phyloP scores from a whole-genome alignment of 1,140 invertebrate genomes.

The Antheraea mylitta region DNA sequence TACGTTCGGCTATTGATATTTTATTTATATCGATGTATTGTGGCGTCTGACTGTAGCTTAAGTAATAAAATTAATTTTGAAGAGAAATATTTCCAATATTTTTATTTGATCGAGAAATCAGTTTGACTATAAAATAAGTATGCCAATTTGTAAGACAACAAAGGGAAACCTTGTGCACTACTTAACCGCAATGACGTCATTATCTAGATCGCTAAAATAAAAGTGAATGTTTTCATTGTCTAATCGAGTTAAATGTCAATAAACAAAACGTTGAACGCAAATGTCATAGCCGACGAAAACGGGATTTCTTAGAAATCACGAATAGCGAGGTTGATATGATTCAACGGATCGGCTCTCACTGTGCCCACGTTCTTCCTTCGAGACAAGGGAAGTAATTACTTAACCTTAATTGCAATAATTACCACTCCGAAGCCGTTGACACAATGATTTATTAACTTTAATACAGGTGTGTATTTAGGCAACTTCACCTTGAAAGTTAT shows the following conservation, averaged over 20 bases:
- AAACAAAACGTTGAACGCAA: not conserved
- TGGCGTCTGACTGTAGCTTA: too few relatives aligned
- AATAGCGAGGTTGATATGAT: conserved; percentile 16
- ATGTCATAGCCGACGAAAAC: conserved; percentile 5
- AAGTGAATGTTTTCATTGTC: conserved; percentile 7
- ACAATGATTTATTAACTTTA: conserved; percentile 54
- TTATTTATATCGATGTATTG: too few relatives aligned
- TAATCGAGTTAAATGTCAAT: conserved; percentile 11
- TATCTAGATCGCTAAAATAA: conserved; percentile 7
- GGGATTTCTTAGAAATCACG: not conserved
- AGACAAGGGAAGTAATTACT: conserved; percentile 63
- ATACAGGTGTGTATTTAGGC: conserved; percentile 11
- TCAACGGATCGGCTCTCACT: conserved; percentile 25
- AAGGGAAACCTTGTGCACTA: not conserved
- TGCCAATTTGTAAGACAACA: not conserved
- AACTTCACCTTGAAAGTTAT: not conserved
- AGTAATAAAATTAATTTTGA: not conserved
- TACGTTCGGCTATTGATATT: too few relatives aligned
- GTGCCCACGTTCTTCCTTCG: conserved; percentile 43
- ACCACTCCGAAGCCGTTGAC: conserved; percentile 42
- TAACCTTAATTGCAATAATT: conserved; percentile 74
- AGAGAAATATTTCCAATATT: not conserved
- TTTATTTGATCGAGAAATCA: not conserved
- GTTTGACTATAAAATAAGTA: not conserved
- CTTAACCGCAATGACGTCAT: not conserved